Evolutionary conservation across 2,888 invertebrate genomes (phyloP).

Genomic region (Bombylius discolor): DNA sequence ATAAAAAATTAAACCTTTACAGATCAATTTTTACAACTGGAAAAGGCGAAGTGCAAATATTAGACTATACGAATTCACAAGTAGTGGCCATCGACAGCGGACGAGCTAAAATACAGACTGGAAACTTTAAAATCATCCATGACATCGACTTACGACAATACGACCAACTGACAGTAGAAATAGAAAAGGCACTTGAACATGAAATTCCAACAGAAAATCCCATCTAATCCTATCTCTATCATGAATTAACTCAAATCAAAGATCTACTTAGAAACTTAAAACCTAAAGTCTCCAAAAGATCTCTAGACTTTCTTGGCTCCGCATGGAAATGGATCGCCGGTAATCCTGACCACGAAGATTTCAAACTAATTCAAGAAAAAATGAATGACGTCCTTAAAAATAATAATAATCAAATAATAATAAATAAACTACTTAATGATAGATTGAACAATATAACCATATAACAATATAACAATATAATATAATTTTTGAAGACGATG

Average conservation of each 20-base stretch:
- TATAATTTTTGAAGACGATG: background rate
- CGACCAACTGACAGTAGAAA: background rate
- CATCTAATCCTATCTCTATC: background rate
- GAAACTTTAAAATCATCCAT: background rate
- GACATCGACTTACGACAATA: background rate
- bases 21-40: background rate
- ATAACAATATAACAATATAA: conserved; percentile 1
- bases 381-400: conserved; percentile 4
- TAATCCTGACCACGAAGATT: conserved; percentile 1
- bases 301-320: background rate
- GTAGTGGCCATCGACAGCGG: background rate
- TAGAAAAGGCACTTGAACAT: background rate
- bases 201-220: background rate
- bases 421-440: conserved; percentile 2
- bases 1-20: background rate
- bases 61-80: conserved; percentile 2
- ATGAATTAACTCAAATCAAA: background rate
- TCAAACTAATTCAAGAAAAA: background rate
- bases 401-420: conserved; percentile 5
- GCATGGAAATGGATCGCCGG: conserved; percentile 5
- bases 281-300: background rate
- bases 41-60: background rate
- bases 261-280: background rate
- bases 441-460: conserved; percentile 5
- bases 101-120: conserved; percentile 1